Evolutionary conservation across 2,113 vertebrate genomes (phyloP), one percentile per base, ranked within the genome.

Genomic region (Eira barbara): DNA sequence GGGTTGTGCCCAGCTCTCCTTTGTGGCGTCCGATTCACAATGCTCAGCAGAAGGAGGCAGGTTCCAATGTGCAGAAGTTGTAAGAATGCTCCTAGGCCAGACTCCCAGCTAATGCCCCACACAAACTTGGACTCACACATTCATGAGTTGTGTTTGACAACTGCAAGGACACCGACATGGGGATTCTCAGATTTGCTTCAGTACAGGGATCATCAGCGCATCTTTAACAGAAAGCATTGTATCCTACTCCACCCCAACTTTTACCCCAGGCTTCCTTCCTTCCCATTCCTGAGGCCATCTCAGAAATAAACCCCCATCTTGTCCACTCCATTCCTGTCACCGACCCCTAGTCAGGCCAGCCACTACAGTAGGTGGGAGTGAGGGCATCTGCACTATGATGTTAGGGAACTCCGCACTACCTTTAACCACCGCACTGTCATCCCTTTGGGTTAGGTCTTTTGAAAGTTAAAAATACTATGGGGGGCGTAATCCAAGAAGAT

Each of bases 61-160:
- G 63, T 78, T 97, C 93, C 69, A 52, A 67, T 78, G 92, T 79
- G 45, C 63, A 82, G 87, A 81, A 57, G 42, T 94, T 88, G 74
- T n/a, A 49, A 89, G 79, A 95, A 95, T 45, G 83, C 92, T 94
- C 95, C 86, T 9, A 52, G 97, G 96, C 86, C 74, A 97, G 92
- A 81, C 89, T 96, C 49, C 73, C 87, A 63, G 93, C 67, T n/a
- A 94, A 96, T 93, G 94, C 86, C 78, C 80, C 55, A 42, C 89
- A 59, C 86, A 73, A 94, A 97, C 83, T 20, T 49, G 86, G 86
- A 95, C 86, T 65, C 55, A 17, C 49, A 74, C 84, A 55, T 88
- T 85, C 89, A 27, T 57, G 95, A 88, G 90, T 2, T 76, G 95
- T 61, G 71, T 57, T 94, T 23, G 20, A 91, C 84, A 49, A 63